Evolutionary conservation across 2,888 invertebrate species (phyloP).

Genomic region (Athalia rosae): DNA sequence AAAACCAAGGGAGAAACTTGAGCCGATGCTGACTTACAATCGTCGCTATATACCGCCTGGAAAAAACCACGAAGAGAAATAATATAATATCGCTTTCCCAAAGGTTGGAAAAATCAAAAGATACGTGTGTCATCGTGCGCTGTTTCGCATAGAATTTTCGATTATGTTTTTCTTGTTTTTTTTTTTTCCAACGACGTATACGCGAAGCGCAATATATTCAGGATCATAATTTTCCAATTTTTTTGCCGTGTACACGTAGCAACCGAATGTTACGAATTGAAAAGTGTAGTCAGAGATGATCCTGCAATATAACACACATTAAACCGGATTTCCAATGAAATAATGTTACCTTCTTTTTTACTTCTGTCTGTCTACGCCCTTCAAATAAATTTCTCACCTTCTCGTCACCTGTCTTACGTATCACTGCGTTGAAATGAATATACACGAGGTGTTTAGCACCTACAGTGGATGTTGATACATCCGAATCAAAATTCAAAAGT

Average conservation of each 20-base stretch:
- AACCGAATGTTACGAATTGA: neutral
- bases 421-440: too few relatives aligned
- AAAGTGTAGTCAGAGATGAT: too few relatives aligned
- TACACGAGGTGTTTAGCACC: too few relatives aligned
- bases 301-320: too few relatives aligned
- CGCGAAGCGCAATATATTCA: neutral
- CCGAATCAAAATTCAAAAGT: too few relatives aligned
- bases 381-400: too few relatives aligned
- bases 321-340: too few relatives aligned
- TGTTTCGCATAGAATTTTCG: neutral
- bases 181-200: neutral
- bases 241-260: neutral
- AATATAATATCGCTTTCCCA: neutral
- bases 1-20: constrained; percentile 11
- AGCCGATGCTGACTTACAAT: constrained; percentile 5
- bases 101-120: neutral
- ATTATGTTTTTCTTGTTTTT: neutral
- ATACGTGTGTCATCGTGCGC: neutral
- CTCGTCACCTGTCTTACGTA: too few relatives aligned
- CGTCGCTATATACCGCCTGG: neutral
- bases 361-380: too few relatives aligned
- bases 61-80: too few relatives aligned
- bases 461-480: too few relatives aligned
- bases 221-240: neutral
- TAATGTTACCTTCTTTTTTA: too few relatives aligned